phyloP scores from a whole-genome alignment of 2,113 vertebrate genomes.

The Sinocyclocheilus maitianheensis region DNA sequence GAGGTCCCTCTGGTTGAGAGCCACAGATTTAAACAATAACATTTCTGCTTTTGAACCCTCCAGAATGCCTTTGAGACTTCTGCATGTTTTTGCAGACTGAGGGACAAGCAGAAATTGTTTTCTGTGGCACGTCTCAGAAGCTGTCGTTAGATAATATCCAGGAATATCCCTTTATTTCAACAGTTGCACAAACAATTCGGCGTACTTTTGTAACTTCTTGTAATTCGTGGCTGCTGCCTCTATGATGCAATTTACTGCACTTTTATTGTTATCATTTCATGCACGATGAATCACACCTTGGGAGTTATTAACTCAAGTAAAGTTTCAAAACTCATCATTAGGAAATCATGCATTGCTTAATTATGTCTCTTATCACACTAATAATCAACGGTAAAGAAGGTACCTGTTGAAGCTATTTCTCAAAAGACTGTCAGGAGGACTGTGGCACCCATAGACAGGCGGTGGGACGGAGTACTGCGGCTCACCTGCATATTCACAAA shows the following conservation, averaged over 20 bases:
- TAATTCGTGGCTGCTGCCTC: neutral
- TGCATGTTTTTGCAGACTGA: neutral
- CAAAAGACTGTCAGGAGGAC: constrained; percentile 87
- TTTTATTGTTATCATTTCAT: neutral
- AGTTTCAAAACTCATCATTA: neutral
- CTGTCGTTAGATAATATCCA: neutral
- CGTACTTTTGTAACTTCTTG: neutral
- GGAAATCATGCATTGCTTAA: neutral
- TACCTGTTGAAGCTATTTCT: constrained; percentile 96
- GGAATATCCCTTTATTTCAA: constrained; percentile 3
- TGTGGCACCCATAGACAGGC: constrained; percentile 92
- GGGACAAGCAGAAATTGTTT: neutral
- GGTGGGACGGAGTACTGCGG: constrained; percentile 90
- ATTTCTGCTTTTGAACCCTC: neutral
- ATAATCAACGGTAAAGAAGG: neutral
- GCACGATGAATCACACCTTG: neutral
- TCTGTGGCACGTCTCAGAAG: neutral
- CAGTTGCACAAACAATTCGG: neutral
- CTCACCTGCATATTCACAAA: constrained; percentile 77
- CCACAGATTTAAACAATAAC: neutral
- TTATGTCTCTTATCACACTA: neutral
- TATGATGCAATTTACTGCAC: neutral
- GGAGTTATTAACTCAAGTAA: neutral
- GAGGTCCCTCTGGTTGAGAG: no score
- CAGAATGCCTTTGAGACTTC: neutral